phyloP scores from a whole-genome alignment of 2,113 vertebrate genomes.

The Lophotis ruficrista region DNA sequence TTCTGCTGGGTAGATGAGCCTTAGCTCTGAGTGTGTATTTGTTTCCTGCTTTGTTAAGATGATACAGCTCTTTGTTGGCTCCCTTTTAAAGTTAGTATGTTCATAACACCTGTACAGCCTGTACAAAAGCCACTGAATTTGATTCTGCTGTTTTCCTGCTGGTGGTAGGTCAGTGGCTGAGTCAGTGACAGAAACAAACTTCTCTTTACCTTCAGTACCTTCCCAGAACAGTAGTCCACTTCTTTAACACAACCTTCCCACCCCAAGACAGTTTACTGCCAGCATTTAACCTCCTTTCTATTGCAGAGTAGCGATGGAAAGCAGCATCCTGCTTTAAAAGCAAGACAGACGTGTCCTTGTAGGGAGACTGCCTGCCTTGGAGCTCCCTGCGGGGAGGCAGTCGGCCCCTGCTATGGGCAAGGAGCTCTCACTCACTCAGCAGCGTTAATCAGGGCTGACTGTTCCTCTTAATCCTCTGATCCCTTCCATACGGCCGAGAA shows the following conservation, averaged over 20 bases:
- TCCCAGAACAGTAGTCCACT: background rate
- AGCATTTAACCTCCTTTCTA: background rate
- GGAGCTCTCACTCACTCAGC: background rate
- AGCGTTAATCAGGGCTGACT: background rate
- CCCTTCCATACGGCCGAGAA: background rate
- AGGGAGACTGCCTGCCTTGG: background rate
- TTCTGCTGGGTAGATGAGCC: background rate
- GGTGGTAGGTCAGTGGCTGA: background rate
- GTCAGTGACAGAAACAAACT: background rate
- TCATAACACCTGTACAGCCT: background rate
- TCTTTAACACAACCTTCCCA: background rate
- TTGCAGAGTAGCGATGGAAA: background rate
- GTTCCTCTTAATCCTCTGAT: conserved; percentile 46
- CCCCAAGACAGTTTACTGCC: background rate
- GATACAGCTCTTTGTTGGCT: background rate
- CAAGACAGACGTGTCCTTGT: background rate
- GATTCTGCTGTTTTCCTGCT: background rate
- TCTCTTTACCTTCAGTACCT: rapidly evolving
- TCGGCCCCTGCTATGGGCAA: background rate
- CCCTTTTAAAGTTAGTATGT: background rate
- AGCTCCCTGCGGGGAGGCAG: conserved; percentile 7
- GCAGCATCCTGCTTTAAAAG: background rate
- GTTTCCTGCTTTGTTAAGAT: background rate
- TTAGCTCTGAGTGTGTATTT: background rate
- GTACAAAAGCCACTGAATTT: background rate